These are phyloP conservation scores for Nyctereutes procyonoides DNA, from an alignment of 2,113 vertebrate species.

Conservation along the genomic window DNA sequence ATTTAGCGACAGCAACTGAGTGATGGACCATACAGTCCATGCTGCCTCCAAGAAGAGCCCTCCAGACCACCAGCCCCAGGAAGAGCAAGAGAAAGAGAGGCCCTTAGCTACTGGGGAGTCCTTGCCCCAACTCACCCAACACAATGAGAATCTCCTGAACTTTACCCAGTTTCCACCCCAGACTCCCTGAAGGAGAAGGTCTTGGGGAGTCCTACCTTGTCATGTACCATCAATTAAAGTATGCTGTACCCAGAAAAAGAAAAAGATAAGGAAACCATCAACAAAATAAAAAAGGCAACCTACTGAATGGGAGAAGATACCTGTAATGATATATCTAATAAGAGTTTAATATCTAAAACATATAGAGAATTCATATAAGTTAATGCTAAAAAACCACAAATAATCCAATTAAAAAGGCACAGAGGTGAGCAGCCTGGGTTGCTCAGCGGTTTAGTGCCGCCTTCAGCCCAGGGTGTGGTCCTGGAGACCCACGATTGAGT, in stretches of 20 bases:
- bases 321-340: neutral
- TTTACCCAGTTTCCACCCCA: neutral
- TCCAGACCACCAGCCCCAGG: neutral
- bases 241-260: neutral
- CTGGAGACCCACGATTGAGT: no score
- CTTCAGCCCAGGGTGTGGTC: no score
- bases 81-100: neutral
- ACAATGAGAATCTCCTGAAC: neutral
- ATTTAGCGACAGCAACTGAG: neutral
- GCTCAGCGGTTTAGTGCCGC: no score
- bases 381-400: neutral
- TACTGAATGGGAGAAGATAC: neutral
- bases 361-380: neutral
- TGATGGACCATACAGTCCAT: neutral
- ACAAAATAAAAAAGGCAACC: neutral
- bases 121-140: neutral
- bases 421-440: no score
- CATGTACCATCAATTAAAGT: neutral
- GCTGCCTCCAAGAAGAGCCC: no score
- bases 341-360: neutral
- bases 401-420: neutral
- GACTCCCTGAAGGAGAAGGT: neutral
- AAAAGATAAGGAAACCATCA: neutral
- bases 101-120: neutral
- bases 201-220: neutral